Base-by-base conservation (phyloP, 2,888 invertebrate species). In the Malthinus flaveolus region DNA sequence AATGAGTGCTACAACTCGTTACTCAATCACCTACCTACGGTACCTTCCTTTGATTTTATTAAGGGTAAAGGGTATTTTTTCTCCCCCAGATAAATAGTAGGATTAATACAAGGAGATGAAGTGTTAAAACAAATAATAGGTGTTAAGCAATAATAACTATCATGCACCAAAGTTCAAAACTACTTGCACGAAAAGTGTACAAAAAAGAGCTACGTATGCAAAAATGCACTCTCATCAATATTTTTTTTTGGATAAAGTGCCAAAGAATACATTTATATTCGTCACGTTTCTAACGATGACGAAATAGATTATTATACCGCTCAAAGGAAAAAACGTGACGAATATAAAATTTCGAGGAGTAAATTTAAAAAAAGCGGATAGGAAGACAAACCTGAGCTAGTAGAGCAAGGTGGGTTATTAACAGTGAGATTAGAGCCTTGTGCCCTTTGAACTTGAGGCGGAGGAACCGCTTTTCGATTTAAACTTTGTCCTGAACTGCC, bases 361-460 rank as follows among this genome's bases (percentile, higher is more conserved):
- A 45, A 58, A 15, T 11, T 42, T 42, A 15, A 42, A 42, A 15
- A 42, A 15, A 42, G 23, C 13, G 39, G 39, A 42, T 15, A 23
- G 37, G 49, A 56, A 65, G 69, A 84, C 85, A 78, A 80, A 88
- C 88, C 87, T 87, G 87, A 87, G 80, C 85, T 86, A 74, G 86
- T 86, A 76, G 87, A 81, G 79, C 84, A 80, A 69, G 87, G 85
- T 74, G 86, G 84, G 77, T 83, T 84, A 75, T 76, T 68, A 65
- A 87, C 87, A 74, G 85, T 84, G 73, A 87, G 82, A 71, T 83
- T 85, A 69, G 75, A 69, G 66, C 73, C 62, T 61, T 69, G 63
- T 54, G 80, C 80, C 69, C 82, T 81, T 71, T 81, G 80, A 49
- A 72, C 75, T 64, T 72, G 76, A 51, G 68, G 71, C 47, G 62